Percentiles rank a stretch among this genome's conserved stretches.
These are phyloP conservation scores for Chlamydotis undulata DNA, from an alignment of 2,113 vertebrate genomes.

Conservation along the genomic window DNA sequence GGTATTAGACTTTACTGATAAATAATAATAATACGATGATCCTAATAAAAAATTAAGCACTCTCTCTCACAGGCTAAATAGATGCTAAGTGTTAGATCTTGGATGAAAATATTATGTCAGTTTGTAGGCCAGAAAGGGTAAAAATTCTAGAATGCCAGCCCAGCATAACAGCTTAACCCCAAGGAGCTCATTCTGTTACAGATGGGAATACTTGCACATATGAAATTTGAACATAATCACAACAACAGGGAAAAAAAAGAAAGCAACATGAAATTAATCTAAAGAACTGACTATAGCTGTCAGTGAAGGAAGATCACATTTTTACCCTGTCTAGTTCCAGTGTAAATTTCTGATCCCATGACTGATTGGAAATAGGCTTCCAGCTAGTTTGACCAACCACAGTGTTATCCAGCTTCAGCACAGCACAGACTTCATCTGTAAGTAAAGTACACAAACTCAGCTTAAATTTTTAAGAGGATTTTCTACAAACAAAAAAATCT, in stretches of 20 bases:
- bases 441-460: constrained; percentile 72
- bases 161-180: background rate
- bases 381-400: constrained; percentile 97
- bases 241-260: background rate
- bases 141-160: background rate
- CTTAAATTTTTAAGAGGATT: constrained; percentile 72
- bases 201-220: background rate
- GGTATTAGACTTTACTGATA: background rate
- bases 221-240: background rate
- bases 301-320: background rate
- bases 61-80: background rate
- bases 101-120: background rate
- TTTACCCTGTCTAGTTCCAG: constrained; percentile 98
- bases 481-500: constrained; percentile 57
- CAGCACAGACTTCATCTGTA: constrained; percentile 96
- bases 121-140: background rate
- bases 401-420: constrained; percentile 98
- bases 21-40: background rate
- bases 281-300: background rate
- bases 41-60: background rate
- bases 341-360: constrained; percentile 99
- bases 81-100: background rate
- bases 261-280: background rate
- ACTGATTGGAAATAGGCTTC: constrained; percentile 96
- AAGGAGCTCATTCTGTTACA: background rate